Base-by-base conservation (phyloP, 2,113 vertebrate genomes). In the Pomatostomus ruficeps region DNA sequence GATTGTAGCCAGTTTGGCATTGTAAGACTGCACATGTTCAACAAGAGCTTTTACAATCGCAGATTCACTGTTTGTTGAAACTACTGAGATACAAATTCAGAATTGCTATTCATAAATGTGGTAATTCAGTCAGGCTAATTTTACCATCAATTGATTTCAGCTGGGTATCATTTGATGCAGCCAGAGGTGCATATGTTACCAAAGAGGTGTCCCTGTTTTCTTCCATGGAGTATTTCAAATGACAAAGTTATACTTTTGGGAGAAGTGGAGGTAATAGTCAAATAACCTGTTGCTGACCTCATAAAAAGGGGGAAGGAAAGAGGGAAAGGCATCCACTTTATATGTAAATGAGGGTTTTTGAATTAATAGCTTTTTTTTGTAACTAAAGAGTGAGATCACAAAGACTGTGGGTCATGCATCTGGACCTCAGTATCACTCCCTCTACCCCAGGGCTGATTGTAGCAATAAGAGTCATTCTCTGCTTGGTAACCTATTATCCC, bases 81-180 rank as follows among this genome's bases (percentile, higher is more conserved):
- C 5, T 31, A 63, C 25, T 42, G 42, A 48, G 23, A 12, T 31
- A 31, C 6, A 63, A 72, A 55, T 72, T 72, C 22, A 48, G 42
- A 72, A 49, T 31, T 55, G 9, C 8, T 14, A 7, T 57, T 63
- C 42, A 42, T 55, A 42, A 71, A 49, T 31, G 11, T 57, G 42
- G 6, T 20, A 18, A 59, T 52, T 52, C 21, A 38, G 25, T n/a
- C 38, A 67, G n/a, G 52, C 14, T 51, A 59, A 38, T 38, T 81
- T 74, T 29, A n/a, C 24, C 16, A 18, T 38, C 23, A 66, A 12
- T 58, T 73, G 58, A 66, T 59, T 58, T 66, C 23, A 73, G 10
- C 28, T 80, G 31, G 3, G 7, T 28, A 43, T 43, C 26, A 20
- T 9, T 57, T 0, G 0, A 14, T 43, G 22, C 14, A 80, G 19